These are phyloP conservation scores for Parauchenoglanis punctatus DNA, from an alignment of 2,797 vertebrate genomes.

Conservation along the genomic window DNA sequence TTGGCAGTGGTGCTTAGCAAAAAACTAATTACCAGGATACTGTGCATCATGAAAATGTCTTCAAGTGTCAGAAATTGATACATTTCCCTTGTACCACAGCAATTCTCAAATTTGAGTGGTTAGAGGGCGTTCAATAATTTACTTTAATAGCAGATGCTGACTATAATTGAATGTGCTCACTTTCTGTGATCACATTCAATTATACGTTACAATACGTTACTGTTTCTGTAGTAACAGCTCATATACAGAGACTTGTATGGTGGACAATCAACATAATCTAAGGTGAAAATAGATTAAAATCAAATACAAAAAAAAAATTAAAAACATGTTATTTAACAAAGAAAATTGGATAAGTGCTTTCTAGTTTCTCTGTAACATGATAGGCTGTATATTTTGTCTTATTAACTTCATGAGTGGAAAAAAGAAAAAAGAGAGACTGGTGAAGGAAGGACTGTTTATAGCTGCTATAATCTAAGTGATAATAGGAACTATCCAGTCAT, in stretches of 20 bases:
- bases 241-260: neutral
- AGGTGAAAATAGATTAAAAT: neutral
- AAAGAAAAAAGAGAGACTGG: neutral
- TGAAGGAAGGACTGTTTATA: neutral
- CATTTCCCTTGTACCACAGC: neutral
- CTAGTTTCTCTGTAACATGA: neutral
- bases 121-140: neutral
- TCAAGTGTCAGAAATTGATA: neutral
- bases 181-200: too few relatives aligned
- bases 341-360: neutral
- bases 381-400: neutral
- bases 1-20: neutral
- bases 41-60: neutral
- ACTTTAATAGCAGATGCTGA: neutral
- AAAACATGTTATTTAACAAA: neutral
- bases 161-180: neutral
- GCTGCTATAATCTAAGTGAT: too few relatives aligned
- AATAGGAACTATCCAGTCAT: neutral
- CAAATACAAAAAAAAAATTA: neutral
- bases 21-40: neutral
- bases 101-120: neutral
- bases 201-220: neutral
- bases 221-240: neutral
- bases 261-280: neutral
- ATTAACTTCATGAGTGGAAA: neutral